phyloP scores from a whole-genome alignment of 2,113 vertebrate species.

The Corythaeola cristata region DNA sequence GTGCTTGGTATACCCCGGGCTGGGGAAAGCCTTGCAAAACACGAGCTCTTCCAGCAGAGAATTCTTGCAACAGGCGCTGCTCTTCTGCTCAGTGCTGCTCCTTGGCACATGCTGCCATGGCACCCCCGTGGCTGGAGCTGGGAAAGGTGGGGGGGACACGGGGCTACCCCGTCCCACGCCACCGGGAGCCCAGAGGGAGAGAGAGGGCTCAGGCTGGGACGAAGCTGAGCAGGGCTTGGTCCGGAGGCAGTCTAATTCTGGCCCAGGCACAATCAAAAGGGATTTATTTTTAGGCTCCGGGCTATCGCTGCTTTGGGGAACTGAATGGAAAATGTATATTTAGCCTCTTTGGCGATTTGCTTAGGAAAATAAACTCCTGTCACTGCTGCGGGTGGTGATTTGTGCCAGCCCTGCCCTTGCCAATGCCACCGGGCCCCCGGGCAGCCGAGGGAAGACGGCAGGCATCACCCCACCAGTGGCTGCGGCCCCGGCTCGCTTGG shows the following conservation, averaged over 20 bases:
- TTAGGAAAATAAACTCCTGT: slow-evolving; percentile 47
- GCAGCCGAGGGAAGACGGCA: not conserved
- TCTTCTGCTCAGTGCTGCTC: not conserved
- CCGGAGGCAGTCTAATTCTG: slow-evolving; percentile 27
- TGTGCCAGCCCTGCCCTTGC: slow-evolving; percentile 30
- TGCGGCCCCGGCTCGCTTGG: not conserved
- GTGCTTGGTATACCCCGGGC: not conserved
- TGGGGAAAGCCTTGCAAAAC: not conserved
- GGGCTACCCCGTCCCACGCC: not conserved
- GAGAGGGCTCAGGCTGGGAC: not conserved
- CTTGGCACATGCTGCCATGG: not conserved
- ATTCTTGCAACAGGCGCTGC: not conserved
- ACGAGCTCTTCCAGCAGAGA: not conserved
- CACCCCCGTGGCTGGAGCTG: not conserved
- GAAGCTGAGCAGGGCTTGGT: not conserved
- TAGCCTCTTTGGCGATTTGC: slow-evolving; percentile 49
- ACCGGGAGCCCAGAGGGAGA: not conserved
- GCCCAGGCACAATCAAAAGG: slow-evolving; percentile 17
- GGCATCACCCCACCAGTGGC: not conserved
- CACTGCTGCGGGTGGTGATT: not conserved
- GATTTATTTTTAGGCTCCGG: slow-evolving; percentile 61
- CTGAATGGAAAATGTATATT: slow-evolving; percentile 66
- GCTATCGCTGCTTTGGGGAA: slow-evolving; percentile 51
- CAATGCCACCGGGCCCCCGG: rapidly evolving
- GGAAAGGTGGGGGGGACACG: not conserved